phyloP scores from a whole-genome alignment of 2,888 invertebrate genomes.

The Morpho achilles region DNA sequence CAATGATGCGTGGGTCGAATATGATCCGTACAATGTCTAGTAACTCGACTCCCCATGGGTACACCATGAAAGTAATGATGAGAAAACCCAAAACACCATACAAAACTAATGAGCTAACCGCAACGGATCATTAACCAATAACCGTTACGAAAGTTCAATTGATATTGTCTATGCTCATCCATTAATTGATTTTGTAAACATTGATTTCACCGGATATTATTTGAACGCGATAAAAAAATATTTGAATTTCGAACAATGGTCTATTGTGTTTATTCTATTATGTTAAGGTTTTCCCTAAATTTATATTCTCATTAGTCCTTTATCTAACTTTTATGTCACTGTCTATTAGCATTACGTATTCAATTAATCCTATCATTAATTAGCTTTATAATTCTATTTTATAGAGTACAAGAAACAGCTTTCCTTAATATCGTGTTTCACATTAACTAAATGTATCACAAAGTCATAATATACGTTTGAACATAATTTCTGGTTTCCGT shows the following conservation, averaged over 20 bases:
- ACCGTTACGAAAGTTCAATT: conserved; percentile 32
- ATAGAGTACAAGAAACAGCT: conserved; percentile 13
- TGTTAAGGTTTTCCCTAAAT: conserved; percentile 54
- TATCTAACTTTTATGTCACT: background rate
- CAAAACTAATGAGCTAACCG: conserved; percentile 23
- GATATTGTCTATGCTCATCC: conserved; percentile 27
- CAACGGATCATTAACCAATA: conserved; percentile 26
- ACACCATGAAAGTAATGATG: conserved; percentile 13
- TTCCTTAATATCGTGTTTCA: conserved; percentile 39
- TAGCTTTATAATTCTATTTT: background rate
- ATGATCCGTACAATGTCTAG: conserved; percentile 20
- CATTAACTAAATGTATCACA: conserved; percentile 36
- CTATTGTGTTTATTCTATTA: conserved; percentile 65
- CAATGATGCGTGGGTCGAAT: conserved; percentile 24
- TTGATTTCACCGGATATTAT: conserved; percentile 43
- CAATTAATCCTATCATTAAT: too few species aligned
- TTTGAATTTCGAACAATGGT: conserved; percentile 62
- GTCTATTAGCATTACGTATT: too few species aligned
- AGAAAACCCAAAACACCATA: conserved; percentile 10
- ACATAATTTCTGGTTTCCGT: conserved; percentile 65
- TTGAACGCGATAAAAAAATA: conserved; percentile 26
- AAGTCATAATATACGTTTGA: conserved; percentile 50
- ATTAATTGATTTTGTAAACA: conserved; percentile 34
- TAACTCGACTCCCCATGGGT: conserved; percentile 18
- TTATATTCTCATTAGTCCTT: conserved; percentile 45